Evolutionary conservation across 2,113 vertebrate genomes (phyloP).

Genomic region (Eira barbara): DNA sequence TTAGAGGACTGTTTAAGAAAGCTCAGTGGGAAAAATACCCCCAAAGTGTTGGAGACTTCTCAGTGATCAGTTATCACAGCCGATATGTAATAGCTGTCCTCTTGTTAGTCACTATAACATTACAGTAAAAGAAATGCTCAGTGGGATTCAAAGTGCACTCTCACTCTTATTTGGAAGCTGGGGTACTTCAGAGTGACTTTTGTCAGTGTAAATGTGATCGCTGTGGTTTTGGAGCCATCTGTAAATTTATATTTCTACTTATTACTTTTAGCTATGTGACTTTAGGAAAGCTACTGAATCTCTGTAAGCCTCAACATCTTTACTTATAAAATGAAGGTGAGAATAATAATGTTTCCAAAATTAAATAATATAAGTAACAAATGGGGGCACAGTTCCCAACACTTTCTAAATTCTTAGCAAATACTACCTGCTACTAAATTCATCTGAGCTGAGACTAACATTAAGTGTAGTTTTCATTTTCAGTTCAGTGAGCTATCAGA

Average conservation of each 20-base stretch:
- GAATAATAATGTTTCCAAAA: background rate
- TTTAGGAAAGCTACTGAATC: background rate
- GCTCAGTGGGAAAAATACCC: background rate
- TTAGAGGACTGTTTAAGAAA: background rate
- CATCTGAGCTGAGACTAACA: background rate
- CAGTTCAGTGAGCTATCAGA: background rate
- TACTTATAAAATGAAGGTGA: background rate
- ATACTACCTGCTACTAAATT: conserved; percentile 4
- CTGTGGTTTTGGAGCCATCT: background rate
- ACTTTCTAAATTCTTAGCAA: background rate
- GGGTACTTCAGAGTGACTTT: background rate
- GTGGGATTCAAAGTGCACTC: background rate
- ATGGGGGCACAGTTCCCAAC: background rate
- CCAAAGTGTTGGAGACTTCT: background rate
- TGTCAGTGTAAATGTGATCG: background rate
- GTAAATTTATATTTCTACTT: background rate
- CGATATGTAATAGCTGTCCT: background rate
- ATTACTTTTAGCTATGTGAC: background rate
- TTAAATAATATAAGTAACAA: background rate
- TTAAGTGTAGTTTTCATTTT: background rate
- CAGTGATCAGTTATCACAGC: background rate
- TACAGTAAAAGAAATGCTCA: background rate
- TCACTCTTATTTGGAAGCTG: background rate
- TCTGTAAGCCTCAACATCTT: background rate
- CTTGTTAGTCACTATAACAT: background rate